These are phyloP conservation scores for Pachypsylla venusta DNA, from an alignment of 1,140 invertebrate genomes.

Conservation along the genomic window DNA sequence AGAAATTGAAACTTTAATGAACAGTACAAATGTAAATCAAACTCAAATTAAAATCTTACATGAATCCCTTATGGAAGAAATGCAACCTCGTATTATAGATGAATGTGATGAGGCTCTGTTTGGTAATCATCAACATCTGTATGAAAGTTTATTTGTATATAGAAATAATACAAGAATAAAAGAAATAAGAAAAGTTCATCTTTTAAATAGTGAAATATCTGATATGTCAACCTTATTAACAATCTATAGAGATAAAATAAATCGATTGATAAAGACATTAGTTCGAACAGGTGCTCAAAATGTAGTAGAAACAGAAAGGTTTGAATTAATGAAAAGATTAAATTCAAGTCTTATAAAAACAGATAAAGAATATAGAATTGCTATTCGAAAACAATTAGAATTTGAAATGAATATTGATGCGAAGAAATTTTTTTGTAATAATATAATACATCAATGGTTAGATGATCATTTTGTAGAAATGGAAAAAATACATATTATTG, in stretches of 20 bases:
- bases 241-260: neutral
- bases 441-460: slow-evolving; percentile 38
- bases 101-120: neutral
- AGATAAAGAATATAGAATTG: neutral
- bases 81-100: neutral
- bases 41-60: neutral
- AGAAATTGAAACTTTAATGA: neutral
- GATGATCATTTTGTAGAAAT: slow-evolving; percentile 33
- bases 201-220: neutral
- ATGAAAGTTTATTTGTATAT: neutral
- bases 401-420: neutral
- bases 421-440: slow-evolving; percentile 21
- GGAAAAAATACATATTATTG: neutral
- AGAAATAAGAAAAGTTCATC: neutral
- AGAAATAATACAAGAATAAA: neutral
- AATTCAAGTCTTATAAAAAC: neutral
- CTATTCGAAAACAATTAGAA: neutral
- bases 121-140: neutral
- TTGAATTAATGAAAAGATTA: neutral
- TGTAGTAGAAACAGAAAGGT: neutral
- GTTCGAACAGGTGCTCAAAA: neutral
- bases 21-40: neutral
- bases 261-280: neutral
- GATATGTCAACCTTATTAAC: neutral
- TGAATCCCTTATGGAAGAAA: neutral